phyloP scores from a whole-genome alignment of 2,113 vertebrate genomes.

The Calonectris borealis region DNA sequence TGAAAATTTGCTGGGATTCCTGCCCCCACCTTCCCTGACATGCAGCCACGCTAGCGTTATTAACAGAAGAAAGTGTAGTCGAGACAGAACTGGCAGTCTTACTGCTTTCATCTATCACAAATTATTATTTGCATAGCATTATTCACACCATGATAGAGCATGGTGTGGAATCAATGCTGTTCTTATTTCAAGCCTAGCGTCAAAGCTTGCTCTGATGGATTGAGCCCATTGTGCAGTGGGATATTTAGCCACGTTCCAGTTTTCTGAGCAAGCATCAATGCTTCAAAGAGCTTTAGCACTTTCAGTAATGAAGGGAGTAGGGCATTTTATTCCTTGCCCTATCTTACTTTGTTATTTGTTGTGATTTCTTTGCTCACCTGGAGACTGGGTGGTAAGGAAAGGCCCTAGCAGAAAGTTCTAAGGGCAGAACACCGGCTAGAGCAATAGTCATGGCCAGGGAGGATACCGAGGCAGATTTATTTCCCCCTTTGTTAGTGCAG shows the following conservation, averaged over 20 bases:
- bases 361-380: not conserved
- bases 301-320: not conserved
- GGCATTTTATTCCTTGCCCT: not conserved
- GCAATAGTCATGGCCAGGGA: not conserved
- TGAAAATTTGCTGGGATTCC: not conserved
- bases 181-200: not conserved
- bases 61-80: not conserved
- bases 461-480: not conserved
- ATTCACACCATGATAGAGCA: not conserved
- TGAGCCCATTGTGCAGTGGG: not conserved
- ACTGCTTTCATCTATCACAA: not conserved
- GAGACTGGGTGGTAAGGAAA: not conserved
- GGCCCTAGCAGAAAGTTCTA: not conserved
- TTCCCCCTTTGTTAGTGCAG: not conserved
- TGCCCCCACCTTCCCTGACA: not conserved
- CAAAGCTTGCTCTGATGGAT: not conserved
- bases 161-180: not conserved
- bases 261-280: not conserved
- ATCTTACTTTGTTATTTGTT: not conserved
- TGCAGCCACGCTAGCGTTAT: not conserved
- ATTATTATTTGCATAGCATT: not conserved
- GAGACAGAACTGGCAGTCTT: not conserved
- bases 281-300: not conserved
- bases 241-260: not conserved
- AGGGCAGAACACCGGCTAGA: not conserved